These are phyloP conservation scores for Netelia virgata DNA, from an alignment of 2,888 invertebrate genomes.

Conservation along the genomic window DNA sequence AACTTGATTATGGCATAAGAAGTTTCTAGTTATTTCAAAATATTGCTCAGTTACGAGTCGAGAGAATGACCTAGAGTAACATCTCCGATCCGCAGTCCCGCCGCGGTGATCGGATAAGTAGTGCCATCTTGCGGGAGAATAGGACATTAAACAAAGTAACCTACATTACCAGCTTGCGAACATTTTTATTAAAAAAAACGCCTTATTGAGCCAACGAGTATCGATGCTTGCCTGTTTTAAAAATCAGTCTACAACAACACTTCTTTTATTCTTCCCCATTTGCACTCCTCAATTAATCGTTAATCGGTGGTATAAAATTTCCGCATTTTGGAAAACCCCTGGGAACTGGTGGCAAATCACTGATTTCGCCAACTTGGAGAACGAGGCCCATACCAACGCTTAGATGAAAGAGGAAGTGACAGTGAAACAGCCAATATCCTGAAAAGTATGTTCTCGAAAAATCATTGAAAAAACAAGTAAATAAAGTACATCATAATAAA, in stretches of 20 bases:
- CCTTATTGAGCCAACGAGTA: too few relatives aligned
- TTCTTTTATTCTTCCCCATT: not conserved
- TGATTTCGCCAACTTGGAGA: conserved; percentile 72
- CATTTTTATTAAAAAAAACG: not conserved
- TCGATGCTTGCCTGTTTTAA: not conserved
- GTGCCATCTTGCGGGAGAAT: not conserved
- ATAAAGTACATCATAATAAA: not conserved
- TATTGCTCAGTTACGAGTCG: too few relatives aligned
- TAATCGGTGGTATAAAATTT: conserved; percentile 64
- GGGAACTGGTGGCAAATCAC: conserved; percentile 76
- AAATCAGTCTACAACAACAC: not conserved
- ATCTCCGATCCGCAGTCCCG: not conserved
- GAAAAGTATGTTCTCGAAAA: conserved; percentile 41
- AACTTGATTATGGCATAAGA: too few relatives aligned
- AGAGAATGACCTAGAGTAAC: too few relatives aligned
- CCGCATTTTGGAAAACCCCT: conserved; percentile 74
- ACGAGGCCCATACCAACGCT: conserved; percentile 77
- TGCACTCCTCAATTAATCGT: not conserved
- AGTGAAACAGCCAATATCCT: conserved; percentile 81
- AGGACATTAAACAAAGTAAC: not conserved
- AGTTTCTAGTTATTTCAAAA: too few relatives aligned
- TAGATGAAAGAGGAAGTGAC: conserved; percentile 79
- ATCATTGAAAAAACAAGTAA: conserved; percentile 14
- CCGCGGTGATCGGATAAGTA: not conserved
- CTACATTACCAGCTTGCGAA: not conserved